Base-by-base conservation (phyloP, 2,888 invertebrate genomes). In the Drosophila suboccidentalis region DNA sequence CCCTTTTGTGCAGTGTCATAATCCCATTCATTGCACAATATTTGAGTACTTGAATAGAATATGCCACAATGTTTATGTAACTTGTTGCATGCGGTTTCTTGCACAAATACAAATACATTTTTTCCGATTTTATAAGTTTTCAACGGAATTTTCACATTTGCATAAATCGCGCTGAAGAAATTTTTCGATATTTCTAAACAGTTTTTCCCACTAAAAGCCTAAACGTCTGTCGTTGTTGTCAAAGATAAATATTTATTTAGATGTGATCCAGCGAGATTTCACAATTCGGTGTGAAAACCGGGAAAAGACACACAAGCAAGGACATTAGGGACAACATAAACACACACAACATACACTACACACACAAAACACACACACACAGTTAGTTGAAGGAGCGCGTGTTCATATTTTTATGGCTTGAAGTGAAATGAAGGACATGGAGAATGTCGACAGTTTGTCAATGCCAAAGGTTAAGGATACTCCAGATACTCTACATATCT, bases 191-290 rank as follows among this genome's bases (percentile, higher is more conserved):
- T 50, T 51, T 41, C 43, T 29, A n/a, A 1, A 22, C 34, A 60
- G n/a, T 66, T 65, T 82, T 82, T 85, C 85, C 84, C 87, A 75
- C 76, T 87, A 78, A 89, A 79, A 89, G 81, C 82, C 87, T 71
- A 70, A 87, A 89, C 76, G 71, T 64, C 67, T 79, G 82, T 10
- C 44, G 34, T 11, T 57, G 65, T 66, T 55, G 66, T 46, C 62
- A 51, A 79, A 78, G 67, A 82, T 75, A 80, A 86, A 86, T 86
- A 85, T 86, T 86, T 86, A 89, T 87, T 84, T 89, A 85, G 51
- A 55, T 72, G 66, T 70, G 79, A 89, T 89, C 77, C 85, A 68
- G 69, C 44, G 58, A 82, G 87, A 86, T 82, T 87, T 85, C 60
- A 55, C 82, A 55, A 29, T 29, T 46, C 59, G 57, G 88, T 89